Conservation (phyloP, 2,113 vertebrate species). For the Cyphotilapia sp. region DNA sequence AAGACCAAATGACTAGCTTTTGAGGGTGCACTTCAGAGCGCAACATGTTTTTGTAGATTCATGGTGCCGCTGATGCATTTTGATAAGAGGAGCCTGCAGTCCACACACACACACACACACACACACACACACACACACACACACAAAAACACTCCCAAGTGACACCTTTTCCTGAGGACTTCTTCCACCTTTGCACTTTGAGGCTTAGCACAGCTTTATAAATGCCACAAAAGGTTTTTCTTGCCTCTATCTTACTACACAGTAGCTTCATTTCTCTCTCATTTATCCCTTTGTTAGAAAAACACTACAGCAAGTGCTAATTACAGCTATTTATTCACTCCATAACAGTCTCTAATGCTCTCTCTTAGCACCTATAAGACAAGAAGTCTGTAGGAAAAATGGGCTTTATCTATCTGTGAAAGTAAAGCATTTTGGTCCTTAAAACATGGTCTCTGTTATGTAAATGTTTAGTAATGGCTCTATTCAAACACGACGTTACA, state of each 20-base stretch:
- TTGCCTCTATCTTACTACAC: background rate
- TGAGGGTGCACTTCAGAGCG: background rate
- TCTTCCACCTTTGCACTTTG: constrained; percentile 14
- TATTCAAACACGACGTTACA: background rate
- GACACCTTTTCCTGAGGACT: background rate
- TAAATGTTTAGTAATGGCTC: background rate
- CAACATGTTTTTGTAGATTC: background rate
- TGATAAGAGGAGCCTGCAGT: background rate
- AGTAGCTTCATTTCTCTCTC: background rate
- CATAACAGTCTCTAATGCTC: background rate
- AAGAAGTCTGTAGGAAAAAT: background rate
- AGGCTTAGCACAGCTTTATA: constrained; percentile 6
- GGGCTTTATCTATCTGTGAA: background rate
- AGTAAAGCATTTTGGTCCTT: background rate
- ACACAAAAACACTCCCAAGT: background rate
- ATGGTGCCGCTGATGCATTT: background rate
- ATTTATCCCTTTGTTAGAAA: background rate
- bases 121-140: background rate
- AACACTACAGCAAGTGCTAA: background rate
- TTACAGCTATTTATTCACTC: background rate
- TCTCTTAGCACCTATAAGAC: background rate
- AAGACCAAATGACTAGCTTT: background rate
- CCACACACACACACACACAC: background rate
- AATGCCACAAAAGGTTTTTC: background rate
- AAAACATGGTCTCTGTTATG: background rate